phyloP scores from a whole-genome alignment of 2,888 invertebrate species.

The Aphelenchoides bicaudatus region DNA sequence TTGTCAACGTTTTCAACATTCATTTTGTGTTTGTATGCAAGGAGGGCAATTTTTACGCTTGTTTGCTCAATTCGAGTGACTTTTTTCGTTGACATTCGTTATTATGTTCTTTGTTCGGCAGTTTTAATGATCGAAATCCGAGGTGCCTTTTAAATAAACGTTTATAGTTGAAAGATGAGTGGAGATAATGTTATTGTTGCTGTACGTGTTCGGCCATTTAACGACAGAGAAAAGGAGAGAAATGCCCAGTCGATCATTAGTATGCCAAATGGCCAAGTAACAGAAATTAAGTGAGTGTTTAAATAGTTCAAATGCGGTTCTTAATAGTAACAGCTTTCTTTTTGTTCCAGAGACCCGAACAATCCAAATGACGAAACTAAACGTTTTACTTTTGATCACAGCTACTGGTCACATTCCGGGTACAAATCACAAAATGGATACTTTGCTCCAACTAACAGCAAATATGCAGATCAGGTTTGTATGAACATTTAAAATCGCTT shows the following conservation, averaged over 20 bases:
- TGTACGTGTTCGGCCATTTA: slow-evolving; percentile 66
- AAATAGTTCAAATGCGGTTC: background rate
- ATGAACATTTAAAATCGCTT: slow-evolving; percentile 4
- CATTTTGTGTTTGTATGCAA: too few relatives aligned
- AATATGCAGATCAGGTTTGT: slow-evolving; percentile 65
- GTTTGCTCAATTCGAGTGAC: too few relatives aligned
- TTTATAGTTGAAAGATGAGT: too few relatives aligned
- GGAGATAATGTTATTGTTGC: slow-evolving; percentile 66
- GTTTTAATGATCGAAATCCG: too few relatives aligned
- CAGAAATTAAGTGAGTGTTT: slow-evolving; percentile 58
- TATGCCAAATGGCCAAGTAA: slow-evolving; percentile 62
- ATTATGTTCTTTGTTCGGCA: too few relatives aligned
- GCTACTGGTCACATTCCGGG: slow-evolving; percentile 68
- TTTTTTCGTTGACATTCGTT: too few relatives aligned
- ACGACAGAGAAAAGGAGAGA: slow-evolving; percentile 65
- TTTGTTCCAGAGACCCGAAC: slow-evolving; percentile 62
- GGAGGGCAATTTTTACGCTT: too few relatives aligned
- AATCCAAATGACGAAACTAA: slow-evolving; percentile 61
- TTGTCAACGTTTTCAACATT: too few relatives aligned
- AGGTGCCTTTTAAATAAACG: too few relatives aligned
- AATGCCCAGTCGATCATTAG: slow-evolving; percentile 64
- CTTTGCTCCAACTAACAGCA: slow-evolving; percentile 58
- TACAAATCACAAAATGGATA: slow-evolving; percentile 64
- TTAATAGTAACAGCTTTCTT: background rate
- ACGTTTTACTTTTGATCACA: slow-evolving; percentile 66